A percentile compares a stretch with the other conserved stretches of the same genome.
phyloP scores from a whole-genome alignment of 2,113 vertebrate species.

The Blennius ocellaris region DNA sequence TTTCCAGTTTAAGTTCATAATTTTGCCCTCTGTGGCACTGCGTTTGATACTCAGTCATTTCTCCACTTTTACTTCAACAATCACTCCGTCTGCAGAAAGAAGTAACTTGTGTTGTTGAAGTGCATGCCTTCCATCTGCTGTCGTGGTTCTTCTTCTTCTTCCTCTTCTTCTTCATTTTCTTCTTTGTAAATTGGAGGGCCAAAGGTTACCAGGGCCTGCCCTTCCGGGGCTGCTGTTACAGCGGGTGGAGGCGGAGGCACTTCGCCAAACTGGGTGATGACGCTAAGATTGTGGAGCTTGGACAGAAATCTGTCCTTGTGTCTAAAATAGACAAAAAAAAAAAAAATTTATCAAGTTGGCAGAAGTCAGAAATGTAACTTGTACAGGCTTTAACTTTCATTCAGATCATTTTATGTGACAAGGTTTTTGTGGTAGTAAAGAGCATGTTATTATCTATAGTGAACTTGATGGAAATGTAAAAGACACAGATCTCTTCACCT shows the following conservation, averaged over 20 bases:
- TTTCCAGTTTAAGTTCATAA: not conserved
- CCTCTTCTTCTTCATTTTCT: slow-evolving; percentile 13
- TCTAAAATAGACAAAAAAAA: slow-evolving; percentile 48
- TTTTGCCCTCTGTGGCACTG: not conserved
- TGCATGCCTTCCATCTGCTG: slow-evolving; percentile 51
- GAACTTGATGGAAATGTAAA: not conserved
- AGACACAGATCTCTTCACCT: slow-evolving; percentile 57
- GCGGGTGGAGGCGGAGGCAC: slow-evolving; percentile 3
- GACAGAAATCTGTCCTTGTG: slow-evolving; percentile 57
- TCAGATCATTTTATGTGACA: not conserved
- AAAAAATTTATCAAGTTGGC: not conserved
- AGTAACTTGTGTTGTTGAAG: slow-evolving; percentile 81
- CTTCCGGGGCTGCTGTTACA: slow-evolving; percentile 45
- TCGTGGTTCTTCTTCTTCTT: slow-evolving; percentile 20
- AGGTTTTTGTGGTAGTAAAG: slow-evolving; percentile 1
- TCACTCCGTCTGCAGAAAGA: slow-evolving; percentile 55
- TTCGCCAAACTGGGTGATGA: not conserved
- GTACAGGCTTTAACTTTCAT: not conserved
- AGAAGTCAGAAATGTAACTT: not conserved
- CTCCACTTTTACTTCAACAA: not conserved
- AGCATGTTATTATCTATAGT: not conserved
- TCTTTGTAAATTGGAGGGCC: slow-evolving; percentile 1
- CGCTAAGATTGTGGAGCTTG: slow-evolving; percentile 54
- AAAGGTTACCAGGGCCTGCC: slow-evolving; percentile 55
- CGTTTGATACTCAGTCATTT: not conserved